A percentile compares a stretch with the other conserved stretches of the same genome.
Conservation (phyloP, 2,113 vertebrate species). For the Perca schrenkii region DNA sequence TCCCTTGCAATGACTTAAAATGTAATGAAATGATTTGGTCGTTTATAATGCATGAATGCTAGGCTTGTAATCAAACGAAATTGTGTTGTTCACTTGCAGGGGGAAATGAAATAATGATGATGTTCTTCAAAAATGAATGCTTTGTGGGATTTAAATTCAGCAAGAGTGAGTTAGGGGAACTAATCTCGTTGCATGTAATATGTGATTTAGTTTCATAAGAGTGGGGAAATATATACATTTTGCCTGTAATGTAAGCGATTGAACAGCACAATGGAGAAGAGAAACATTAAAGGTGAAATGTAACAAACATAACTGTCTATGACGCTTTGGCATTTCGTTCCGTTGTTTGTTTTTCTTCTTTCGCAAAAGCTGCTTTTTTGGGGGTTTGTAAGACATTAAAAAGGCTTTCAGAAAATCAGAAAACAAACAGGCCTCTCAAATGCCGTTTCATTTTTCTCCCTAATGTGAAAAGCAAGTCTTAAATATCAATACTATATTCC, state of each 20-base stretch:
- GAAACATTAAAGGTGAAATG: slow-evolving; percentile 31
- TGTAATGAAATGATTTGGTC: slow-evolving; percentile 76
- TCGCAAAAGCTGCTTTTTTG: slow-evolving; percentile 41
- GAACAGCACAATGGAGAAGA: background rate
- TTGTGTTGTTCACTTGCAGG: slow-evolving; percentile 78
- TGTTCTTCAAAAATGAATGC: slow-evolving; percentile 78
- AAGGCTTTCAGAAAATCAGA: slow-evolving; percentile 49
- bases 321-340: slow-evolving; percentile 38
- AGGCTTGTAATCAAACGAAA: slow-evolving; percentile 80
- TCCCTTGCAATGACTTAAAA: slow-evolving; percentile 74
- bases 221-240: slow-evolving; percentile 15
- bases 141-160: slow-evolving; percentile 71
- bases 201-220: slow-evolving; percentile 49
- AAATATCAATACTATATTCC: slow-evolving; percentile 65
- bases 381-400: slow-evolving; percentile 43
- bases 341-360: slow-evolving; percentile 32
- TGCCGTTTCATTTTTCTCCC: slow-evolving; percentile 62
- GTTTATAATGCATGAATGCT: slow-evolving; percentile 80
- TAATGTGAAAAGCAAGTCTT: slow-evolving; percentile 56
- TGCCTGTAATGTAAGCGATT: slow-evolving; percentile 4
- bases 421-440: slow-evolving; percentile 62
- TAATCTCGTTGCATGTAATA: slow-evolving; percentile 59
- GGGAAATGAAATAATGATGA: slow-evolving; percentile 80
- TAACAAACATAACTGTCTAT: slow-evolving; percentile 12
- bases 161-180: slow-evolving; percentile 62